phyloP scores from a whole-genome alignment of 1,140 invertebrate species.

The Dinothrombium tinctorium region DNA sequence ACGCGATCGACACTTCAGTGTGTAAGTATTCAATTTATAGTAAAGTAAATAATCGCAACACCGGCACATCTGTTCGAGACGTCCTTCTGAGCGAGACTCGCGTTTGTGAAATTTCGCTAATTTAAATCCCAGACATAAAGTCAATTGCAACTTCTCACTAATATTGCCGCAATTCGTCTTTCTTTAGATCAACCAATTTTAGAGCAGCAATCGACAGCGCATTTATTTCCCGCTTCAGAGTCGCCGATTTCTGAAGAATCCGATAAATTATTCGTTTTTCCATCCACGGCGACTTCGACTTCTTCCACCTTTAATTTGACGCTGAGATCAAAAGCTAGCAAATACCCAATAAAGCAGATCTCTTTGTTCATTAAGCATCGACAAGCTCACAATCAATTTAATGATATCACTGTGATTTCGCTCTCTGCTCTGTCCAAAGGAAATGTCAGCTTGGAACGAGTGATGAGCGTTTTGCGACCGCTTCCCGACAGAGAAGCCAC shows the following conservation, averaged over 20 bases:
- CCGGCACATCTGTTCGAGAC: neutral
- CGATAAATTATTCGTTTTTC: constrained; percentile 3
- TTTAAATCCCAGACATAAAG: neutral
- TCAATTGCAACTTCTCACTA: neutral
- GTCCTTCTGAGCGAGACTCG: neutral
- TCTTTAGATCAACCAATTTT: neutral
- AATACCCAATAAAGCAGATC: neutral
- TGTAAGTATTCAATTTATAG: constrained; percentile 7
- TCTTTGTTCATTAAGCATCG: constrained; percentile 2
- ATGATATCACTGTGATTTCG: neutral
- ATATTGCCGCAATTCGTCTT: too few relatives aligned
- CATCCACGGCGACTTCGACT: neutral
- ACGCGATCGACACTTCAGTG: constrained; percentile 1
- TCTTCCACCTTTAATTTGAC: constrained; percentile 3
- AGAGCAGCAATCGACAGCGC: neutral
- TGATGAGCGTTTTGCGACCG: neutral
- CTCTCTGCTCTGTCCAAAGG: neutral
- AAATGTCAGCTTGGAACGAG: neutral
- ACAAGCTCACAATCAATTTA: neutral
- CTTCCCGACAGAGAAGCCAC: neutral
- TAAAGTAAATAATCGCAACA: too few relatives aligned
- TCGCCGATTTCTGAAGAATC: neutral
- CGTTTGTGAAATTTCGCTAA: neutral
- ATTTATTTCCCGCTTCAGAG: neutral
- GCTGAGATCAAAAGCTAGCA: neutral